These are phyloP conservation scores for Diadophis punctatus DNA, from an alignment of 2,113 vertebrate species.

Conservation along the genomic window DNA sequence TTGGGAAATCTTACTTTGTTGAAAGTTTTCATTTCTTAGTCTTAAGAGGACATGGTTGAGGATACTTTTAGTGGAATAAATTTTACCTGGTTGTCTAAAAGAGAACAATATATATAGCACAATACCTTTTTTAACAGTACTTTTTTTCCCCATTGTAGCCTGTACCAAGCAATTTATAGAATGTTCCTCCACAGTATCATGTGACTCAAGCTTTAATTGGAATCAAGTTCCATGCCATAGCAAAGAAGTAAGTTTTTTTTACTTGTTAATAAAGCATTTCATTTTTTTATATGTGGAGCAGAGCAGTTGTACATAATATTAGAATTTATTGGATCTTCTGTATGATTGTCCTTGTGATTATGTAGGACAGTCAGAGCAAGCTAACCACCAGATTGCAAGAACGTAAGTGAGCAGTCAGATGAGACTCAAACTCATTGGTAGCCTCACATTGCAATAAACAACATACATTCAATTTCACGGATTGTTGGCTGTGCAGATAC, in stretches of 20 bases:
- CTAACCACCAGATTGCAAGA: too few species aligned
- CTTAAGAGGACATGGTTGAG: not conserved
- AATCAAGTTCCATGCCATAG: not conserved
- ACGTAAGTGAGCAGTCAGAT: too few species aligned
- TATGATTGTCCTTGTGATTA: too few species aligned
- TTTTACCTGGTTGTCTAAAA: not conserved
- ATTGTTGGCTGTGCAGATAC: too few species aligned
- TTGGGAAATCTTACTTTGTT: not conserved
- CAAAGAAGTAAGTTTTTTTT: conserved; percentile 41
- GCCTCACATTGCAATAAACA: too few species aligned
- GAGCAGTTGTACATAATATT: not conserved
- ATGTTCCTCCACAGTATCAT: conserved; percentile 35
- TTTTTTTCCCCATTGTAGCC: conserved; percentile 45
- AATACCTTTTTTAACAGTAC: conserved; percentile 8
- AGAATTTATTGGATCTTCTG: too few species aligned
- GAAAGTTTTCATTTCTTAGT: not conserved
- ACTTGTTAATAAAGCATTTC: not conserved
- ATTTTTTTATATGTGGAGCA: not conserved
- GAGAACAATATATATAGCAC: not conserved
- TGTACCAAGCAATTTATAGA: conserved; percentile 32
- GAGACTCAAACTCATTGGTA: too few species aligned
- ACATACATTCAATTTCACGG: too few species aligned
- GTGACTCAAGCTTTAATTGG: conserved; percentile 15
- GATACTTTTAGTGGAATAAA: not conserved
- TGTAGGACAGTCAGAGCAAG: too few species aligned